Evolutionary conservation across 2,113 vertebrate genomes (phyloP).

Genomic region (Pongo pygmaeus): DNA sequence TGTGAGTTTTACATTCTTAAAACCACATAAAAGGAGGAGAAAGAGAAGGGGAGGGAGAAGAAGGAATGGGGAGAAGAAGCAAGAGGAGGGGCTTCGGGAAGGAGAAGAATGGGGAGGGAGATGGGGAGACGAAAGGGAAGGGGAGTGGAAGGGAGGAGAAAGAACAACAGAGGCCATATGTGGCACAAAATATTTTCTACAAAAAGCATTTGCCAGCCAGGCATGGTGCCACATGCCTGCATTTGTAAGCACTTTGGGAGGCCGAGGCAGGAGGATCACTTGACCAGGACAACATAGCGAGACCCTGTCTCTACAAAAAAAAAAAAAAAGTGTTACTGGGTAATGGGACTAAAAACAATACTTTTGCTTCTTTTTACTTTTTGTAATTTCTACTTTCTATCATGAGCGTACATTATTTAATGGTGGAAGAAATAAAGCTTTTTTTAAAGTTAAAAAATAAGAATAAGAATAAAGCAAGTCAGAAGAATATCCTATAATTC

Average conservation of each 20-base stretch:
- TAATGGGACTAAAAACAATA: neutral
- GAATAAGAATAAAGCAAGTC: slow-evolving; percentile 9
- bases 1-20: neutral
- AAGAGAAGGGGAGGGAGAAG: neutral
- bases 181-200: slow-evolving; percentile 7
- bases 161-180: neutral
- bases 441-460: slow-evolving; percentile 16
- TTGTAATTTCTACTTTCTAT: slow-evolving; percentile 28
- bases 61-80: neutral
- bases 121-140: neutral
- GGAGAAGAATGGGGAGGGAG: neutral
- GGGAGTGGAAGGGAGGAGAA: neutral
- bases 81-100: neutral
- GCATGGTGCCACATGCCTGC: neutral
- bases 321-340: neutral
- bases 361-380: slow-evolving; percentile 41
- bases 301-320: neutral
- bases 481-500: slow-evolving; percentile 33
- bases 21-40: neutral
- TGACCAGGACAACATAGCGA: neutral
- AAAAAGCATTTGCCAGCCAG: neutral
- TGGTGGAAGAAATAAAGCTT: slow-evolving; percentile 34
- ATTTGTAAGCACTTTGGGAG: neutral
- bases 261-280: neutral
- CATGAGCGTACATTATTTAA: slow-evolving; percentile 25